phyloP scores from a whole-genome alignment of 2,113 vertebrate species.

The Anseranas semipalmata region DNA sequence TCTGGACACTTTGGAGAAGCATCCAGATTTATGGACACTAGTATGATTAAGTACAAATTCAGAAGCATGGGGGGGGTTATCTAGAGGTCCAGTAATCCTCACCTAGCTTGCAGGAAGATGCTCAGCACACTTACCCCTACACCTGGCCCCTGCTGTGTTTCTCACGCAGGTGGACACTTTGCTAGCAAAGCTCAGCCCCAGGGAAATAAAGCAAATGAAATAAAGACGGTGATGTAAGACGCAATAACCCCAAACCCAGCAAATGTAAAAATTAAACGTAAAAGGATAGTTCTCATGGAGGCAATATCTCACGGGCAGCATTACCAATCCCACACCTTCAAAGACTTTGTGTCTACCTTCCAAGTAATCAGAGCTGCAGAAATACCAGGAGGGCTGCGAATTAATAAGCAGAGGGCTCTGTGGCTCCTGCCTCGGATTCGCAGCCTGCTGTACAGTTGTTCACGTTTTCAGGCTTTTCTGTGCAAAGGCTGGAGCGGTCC shows the following conservation, averaged over 20 bases:
- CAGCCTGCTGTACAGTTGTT: background rate
- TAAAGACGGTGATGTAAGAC: background rate
- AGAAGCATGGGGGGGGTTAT: background rate
- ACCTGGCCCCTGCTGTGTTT: background rate
- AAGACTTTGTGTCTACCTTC: background rate
- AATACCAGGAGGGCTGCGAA: background rate
- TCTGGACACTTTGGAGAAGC: background rate
- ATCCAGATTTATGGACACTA: background rate
- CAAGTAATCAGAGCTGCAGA: background rate
- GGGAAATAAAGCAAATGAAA: constrained; percentile 27
- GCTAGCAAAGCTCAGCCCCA: background rate
- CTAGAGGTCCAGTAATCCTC: background rate
- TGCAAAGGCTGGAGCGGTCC: background rate
- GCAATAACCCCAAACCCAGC: constrained; percentile 5
- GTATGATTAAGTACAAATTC: background rate
- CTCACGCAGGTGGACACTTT: background rate
- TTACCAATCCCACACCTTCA: background rate
- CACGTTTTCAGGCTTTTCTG: background rate
- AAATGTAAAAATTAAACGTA: background rate
- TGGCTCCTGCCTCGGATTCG: background rate
- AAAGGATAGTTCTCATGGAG: background rate
- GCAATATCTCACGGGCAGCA: background rate
- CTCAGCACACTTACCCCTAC: background rate
- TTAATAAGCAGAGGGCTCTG: background rate
- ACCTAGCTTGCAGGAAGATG: background rate